Conservation (phyloP, 2,888 invertebrate genomes). For the Synanthedon formicaeformis region DNA sequence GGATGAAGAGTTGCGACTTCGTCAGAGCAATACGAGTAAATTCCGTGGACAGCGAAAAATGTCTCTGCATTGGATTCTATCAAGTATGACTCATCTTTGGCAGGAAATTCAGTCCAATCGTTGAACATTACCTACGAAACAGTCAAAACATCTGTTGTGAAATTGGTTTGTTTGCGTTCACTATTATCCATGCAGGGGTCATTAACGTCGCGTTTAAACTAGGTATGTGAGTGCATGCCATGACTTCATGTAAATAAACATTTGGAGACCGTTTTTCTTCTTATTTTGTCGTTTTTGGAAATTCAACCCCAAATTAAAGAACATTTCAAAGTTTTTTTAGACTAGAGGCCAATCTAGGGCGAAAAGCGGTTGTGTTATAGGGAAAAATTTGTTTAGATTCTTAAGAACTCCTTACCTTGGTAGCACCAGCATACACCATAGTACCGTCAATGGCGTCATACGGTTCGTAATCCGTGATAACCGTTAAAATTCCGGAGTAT, state of each 20-base stretch:
- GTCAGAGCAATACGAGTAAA: slow-evolving; percentile 45
- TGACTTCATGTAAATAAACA: no score
- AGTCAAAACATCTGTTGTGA: slow-evolving; percentile 1
- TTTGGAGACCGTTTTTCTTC: no score
- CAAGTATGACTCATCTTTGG: slow-evolving; percentile 31
- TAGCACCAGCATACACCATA: slow-evolving; percentile 33
- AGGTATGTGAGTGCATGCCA: no score
- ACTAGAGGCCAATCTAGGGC: no score
- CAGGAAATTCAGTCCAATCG: slow-evolving; percentile 42
- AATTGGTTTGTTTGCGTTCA: neutral
- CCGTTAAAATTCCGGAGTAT: slow-evolving; percentile 13
- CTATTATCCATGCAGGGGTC: no score
- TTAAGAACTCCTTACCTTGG: slow-evolving; percentile 19
- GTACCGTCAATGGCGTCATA: slow-evolving; percentile 32
- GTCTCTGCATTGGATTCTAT: slow-evolving; percentile 32
- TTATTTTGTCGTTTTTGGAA: no score
- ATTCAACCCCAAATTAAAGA: no score
- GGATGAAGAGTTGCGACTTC: slow-evolving; percentile 24
- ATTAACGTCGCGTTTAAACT: no score
- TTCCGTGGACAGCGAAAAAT: slow-evolving; percentile 28
- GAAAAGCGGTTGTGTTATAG: no score
- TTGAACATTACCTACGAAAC: slow-evolving; percentile 33
- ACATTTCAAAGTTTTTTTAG: no score
- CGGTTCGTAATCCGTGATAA: slow-evolving; percentile 37
- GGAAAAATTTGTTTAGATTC: no score